phyloP scores from a whole-genome alignment of 2,888 invertebrate species.

The Cloeon dipterum region DNA sequence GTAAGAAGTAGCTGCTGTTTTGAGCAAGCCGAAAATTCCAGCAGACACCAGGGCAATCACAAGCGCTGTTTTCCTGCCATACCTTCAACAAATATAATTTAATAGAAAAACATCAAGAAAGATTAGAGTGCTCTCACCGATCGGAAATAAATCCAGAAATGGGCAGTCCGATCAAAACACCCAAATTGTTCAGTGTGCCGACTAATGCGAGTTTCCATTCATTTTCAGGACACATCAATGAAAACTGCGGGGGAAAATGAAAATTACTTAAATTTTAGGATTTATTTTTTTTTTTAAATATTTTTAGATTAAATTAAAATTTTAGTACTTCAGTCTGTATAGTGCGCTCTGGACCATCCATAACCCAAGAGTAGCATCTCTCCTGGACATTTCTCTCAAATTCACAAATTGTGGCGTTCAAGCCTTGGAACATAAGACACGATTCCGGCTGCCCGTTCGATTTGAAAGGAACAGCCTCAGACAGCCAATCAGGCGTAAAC shows the following conservation, averaged over 20 bases:
- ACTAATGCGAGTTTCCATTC: conserved; percentile 49
- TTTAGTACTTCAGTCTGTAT: conserved; percentile 46
- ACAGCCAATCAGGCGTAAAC: conserved; percentile 26
- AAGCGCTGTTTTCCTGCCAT: too few species aligned
- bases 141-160: conserved; percentile 39
- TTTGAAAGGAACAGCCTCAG: conserved; percentile 18
- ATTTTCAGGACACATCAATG: conserved; percentile 35
- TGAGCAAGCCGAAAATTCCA: too few species aligned
- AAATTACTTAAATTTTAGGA: too few species aligned
- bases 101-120: too few species aligned
- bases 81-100: too few species aligned
- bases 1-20: too few species aligned
- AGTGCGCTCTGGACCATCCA: conserved; percentile 30
- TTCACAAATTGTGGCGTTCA: conserved; percentile 16
- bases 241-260: too few species aligned
- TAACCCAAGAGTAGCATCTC: conserved; percentile 29
- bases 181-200: conserved; percentile 48
- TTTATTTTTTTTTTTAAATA: too few species aligned
- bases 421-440: conserved; percentile 1
- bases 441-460: conserved; percentile 13
- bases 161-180: conserved; percentile 46
- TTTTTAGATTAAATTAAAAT: too few species aligned
- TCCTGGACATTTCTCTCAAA: conserved; percentile 16
- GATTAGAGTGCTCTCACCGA: too few species aligned
- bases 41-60: too few species aligned